Evolutionary conservation across 2,797 vertebrate genomes (phyloP), one percentile per base, ranked within the genome.

Genomic region (Catostomus latipinnis): DNA sequence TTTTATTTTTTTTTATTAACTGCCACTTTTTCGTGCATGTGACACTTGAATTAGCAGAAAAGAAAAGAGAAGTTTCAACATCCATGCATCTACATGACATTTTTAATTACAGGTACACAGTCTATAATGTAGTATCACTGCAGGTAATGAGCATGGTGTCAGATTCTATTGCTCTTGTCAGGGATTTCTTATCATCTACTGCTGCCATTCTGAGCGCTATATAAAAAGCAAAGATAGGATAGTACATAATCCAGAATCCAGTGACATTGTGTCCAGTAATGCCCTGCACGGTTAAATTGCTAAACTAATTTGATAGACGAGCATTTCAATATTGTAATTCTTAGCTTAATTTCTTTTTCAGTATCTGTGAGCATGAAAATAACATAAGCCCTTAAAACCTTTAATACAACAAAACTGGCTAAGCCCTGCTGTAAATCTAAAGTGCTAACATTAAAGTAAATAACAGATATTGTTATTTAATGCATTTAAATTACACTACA

Each of bases 31-130:
- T 34, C 2, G 66, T 12, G 56, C 43, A 12, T 54, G 10, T 11
- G 34, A 9, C 65, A 16, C 10, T 50, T 60, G 22, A 65, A 46
- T 60, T 49, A 16, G 4, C 49, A 76, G 62, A 57, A 54, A 61
- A 34, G 34, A 34, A 46, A 66, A 6, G 66, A 60, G 45, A 50
- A 58, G 56, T 14, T 66, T 45, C 13, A 79, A 62, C 13, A 67
- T 69, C 13, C 68, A 60, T 12, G 74, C 76, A 80, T 78, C 78
- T 81, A 79, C 52, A 76, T 90, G 91, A 90, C 89, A 88, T 82
- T 83, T 87, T 88, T 93, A 93, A 93, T 93, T 91, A 91, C 81
- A 87, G 85, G 81, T 86, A 74, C 86, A 86, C 81, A 80, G 71
- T 90, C 87, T 87, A 78, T 87, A 72, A 71, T 66, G 69, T 76